These are phyloP conservation scores for Neoascia interrupta DNA, from an alignment of 2,888 invertebrate species.

Conservation along the genomic window DNA sequence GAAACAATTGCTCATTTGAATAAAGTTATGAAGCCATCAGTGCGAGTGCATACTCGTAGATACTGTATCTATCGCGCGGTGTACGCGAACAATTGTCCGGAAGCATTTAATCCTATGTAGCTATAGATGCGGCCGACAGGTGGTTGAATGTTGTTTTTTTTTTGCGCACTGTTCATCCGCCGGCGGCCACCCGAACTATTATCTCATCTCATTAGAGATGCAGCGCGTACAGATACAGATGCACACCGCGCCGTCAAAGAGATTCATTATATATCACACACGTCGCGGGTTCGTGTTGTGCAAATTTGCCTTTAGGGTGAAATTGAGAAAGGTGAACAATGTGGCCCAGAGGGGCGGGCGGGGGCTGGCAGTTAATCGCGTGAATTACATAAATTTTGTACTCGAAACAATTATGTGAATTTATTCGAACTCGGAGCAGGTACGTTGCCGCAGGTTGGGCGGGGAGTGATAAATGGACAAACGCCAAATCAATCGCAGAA, in stretches of 20 bases:
- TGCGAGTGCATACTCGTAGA: constrained; percentile 23
- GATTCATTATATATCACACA: not conserved
- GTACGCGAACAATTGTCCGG: constrained; percentile 64
- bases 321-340: constrained; percentile 61
- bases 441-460: constrained; percentile 15
- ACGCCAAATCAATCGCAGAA: constrained; percentile 65
- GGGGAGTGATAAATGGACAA: constrained; percentile 63
- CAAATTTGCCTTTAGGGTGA: constrained; percentile 51
- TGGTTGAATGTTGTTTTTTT: constrained; percentile 33
- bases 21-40: constrained; percentile 64
- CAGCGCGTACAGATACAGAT: constrained; percentile 19
- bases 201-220: constrained; percentile 69
- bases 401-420: constrained; percentile 64
- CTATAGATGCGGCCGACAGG: constrained; percentile 58
- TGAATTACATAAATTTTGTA: constrained; percentile 60
- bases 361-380: constrained; percentile 50
- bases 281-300: constrained; percentile 38
- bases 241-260: constrained; percentile 4
- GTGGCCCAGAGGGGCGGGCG: not conserved
- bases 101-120: constrained; percentile 65
- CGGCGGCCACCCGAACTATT: constrained; percentile 49
- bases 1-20: constrained; percentile 69
- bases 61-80: constrained; percentile 26
- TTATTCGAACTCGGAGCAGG: constrained; percentile 49
- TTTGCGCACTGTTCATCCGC: constrained; percentile 1